Base-by-base conservation (phyloP, 2,113 vertebrate genomes). In the Pipa parva region DNA sequence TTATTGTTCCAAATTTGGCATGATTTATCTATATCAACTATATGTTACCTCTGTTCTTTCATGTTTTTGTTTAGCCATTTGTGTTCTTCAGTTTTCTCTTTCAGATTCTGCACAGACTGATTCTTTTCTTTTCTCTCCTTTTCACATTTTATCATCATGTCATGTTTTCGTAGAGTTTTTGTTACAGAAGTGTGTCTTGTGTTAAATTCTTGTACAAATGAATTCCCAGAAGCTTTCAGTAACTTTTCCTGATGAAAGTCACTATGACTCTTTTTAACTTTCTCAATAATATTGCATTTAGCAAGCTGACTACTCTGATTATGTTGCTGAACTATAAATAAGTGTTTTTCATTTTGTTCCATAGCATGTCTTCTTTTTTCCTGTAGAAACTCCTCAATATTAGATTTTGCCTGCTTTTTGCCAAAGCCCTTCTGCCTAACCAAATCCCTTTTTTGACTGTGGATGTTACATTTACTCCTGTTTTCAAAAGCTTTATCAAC, bases 401-500 rank as follows among this genome's bases (percentile, higher is more conserved):
- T 24, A 18, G 42, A 3, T 7, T 15, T 49, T 3, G 21, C 52
- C 52, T 39, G 71, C 50, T 62, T 71, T 49, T 60, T 27, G 24
- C 20, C 37, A 2, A 36, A 21, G 2, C 59, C 72, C 5, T 15
- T 58, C 28, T 45, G 25, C 0, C 26, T 25, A 21, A 75, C 50
- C 46, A 63, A 24, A n/a, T 62, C 36, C 22, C 13, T n/a, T 26
- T 71, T 78, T 31, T 56, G 24, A 42, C 33, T 18, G 5, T 54
- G 28, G 1, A 5, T 36, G 21, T 76, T 72, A 2, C 25, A 56
- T 2, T 78, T 75, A 8, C 81, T 52, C 37, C 50, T 59, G 17
- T 73, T 29, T 21, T 22, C 25, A 13, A 76, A 77, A 21, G 69
- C 74, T 67, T 68, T 76, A 26, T 89, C 84, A 63, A 85, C 62